Percentiles rank a stretch among this genome's conserved stretches.
These are phyloP conservation scores for Ennomos erosarius DNA, from an alignment of 2,888 invertebrate species.

Conservation along the genomic window DNA sequence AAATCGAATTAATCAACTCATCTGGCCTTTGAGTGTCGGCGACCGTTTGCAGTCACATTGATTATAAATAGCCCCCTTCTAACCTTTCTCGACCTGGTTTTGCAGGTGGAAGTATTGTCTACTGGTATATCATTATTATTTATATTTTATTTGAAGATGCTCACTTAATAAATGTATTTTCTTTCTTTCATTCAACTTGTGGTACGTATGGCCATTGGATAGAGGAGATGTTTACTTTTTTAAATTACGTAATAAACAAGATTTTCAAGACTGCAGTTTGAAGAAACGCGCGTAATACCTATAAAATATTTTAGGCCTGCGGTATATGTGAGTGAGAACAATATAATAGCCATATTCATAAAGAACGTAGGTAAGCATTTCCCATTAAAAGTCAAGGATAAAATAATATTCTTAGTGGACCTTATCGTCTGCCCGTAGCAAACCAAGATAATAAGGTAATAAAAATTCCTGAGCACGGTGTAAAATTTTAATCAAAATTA, in stretches of 20 bases:
- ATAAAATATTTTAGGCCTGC: too few relatives aligned
- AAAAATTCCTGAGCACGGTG: constrained; percentile 42
- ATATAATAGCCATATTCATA: too few relatives aligned
- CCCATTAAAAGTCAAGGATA: constrained; percentile 5
- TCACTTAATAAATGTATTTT: too few relatives aligned
- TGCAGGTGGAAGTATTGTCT: constrained; percentile 16
- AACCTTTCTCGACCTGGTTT: constrained; percentile 25
- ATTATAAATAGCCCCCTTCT: constrained; percentile 52
- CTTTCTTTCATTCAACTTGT: too few relatives aligned
- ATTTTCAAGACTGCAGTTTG: too few relatives aligned
- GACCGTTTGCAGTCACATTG: constrained; percentile 62
- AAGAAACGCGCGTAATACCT: too few relatives aligned
- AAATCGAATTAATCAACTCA: constrained; percentile 77
- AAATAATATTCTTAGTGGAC: constrained; percentile 24
- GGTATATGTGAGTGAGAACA: too few relatives aligned
- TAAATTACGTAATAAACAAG: too few relatives aligned
- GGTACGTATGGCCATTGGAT: too few relatives aligned
- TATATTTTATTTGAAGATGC: too few relatives aligned
- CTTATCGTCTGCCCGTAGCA: constrained; percentile 29
- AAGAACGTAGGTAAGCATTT: background rate
- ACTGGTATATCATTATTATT: background rate
- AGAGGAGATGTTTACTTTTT: too few relatives aligned
- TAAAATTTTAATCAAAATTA: constrained; percentile 46
- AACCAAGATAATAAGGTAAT: constrained; percentile 42
- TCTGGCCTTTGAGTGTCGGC: constrained; percentile 70